Evolutionary conservation across 2,113 vertebrate species (phyloP).

Genomic region (Actenoides lindsayi): DNA sequence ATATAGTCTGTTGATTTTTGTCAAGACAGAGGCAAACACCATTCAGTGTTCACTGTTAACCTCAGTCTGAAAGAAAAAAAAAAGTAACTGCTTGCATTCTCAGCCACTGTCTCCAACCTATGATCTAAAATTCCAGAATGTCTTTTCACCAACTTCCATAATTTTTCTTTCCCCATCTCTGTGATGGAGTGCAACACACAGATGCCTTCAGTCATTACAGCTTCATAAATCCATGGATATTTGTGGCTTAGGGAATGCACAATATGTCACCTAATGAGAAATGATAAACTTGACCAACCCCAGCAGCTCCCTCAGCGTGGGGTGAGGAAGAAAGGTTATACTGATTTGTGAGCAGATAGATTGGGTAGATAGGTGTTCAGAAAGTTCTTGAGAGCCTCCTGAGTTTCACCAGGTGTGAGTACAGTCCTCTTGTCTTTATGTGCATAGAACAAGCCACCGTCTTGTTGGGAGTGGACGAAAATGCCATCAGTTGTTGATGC

Average conservation of each 20-base stretch:
- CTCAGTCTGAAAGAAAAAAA: background rate
- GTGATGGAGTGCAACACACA: background rate
- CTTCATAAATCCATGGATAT: background rate
- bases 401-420: background rate
- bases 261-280: background rate
- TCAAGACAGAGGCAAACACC: background rate
- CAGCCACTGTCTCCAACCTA: background rate
- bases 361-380: background rate
- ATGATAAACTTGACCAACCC: accelerated
- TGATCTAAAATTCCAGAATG: background rate
- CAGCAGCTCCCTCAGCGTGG: background rate
- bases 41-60: background rate
- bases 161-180: background rate
- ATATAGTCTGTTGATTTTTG: slow-evolving; percentile 5
- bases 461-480: background rate
- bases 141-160: background rate
- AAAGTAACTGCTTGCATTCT: background rate
- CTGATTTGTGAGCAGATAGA: background rate
- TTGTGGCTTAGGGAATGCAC: background rate
- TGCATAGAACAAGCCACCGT: accelerated
- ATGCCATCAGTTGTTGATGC: background rate
- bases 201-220: background rate
- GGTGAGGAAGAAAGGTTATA: background rate
- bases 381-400: background rate
- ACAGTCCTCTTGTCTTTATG: background rate